These are phyloP conservation scores for Lithophane socia DNA, from an alignment of 2,888 invertebrate species.

Conservation along the genomic window DNA sequence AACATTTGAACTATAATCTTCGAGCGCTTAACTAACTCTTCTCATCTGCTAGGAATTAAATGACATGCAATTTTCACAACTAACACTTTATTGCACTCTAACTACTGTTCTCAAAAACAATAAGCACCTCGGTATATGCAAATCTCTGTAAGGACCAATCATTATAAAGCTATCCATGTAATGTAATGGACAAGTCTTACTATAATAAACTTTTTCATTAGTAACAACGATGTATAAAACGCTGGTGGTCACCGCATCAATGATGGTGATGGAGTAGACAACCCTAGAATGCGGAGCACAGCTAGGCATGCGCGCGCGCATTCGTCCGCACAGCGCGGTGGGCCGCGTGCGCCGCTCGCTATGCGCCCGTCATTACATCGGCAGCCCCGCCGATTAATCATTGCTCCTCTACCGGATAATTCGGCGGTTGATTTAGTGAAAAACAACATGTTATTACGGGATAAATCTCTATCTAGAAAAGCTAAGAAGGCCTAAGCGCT, in stretches of 20 bases:
- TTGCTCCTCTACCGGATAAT: constrained; percentile 90
- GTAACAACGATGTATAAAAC: constrained; percentile 33
- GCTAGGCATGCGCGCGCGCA: constrained; percentile 45
- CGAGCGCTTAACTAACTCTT: constrained; percentile 16
- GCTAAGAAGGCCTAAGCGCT: constrained; percentile 90
- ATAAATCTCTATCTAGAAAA: constrained; percentile 91
- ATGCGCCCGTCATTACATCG: constrained; percentile 82
- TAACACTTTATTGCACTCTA: constrained; percentile 44
- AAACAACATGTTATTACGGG: constrained; percentile 90
- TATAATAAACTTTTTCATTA: constrained; percentile 39
- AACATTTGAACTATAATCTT: constrained; percentile 22
- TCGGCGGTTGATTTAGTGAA: constrained; percentile 90
- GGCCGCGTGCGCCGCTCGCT: constrained; percentile 58
- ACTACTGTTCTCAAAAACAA: constrained; percentile 46
- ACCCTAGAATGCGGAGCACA: constrained; percentile 46
- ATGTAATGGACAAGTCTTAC: constrained; percentile 23
- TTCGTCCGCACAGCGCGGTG: constrained; percentile 41
- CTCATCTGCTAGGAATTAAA: constrained; percentile 35
- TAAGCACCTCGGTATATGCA: constrained; percentile 30
- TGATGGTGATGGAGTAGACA: constrained; percentile 41
- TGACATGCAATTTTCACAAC: constrained; percentile 41
- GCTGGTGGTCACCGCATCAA: constrained; percentile 46
- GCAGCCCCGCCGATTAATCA: constrained; percentile 88
- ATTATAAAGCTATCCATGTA: constrained; percentile 14
- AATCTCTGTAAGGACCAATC: constrained; percentile 38